Base-by-base conservation (phyloP, 2,797 vertebrate genomes). In the Sardinella longiceps region DNA sequence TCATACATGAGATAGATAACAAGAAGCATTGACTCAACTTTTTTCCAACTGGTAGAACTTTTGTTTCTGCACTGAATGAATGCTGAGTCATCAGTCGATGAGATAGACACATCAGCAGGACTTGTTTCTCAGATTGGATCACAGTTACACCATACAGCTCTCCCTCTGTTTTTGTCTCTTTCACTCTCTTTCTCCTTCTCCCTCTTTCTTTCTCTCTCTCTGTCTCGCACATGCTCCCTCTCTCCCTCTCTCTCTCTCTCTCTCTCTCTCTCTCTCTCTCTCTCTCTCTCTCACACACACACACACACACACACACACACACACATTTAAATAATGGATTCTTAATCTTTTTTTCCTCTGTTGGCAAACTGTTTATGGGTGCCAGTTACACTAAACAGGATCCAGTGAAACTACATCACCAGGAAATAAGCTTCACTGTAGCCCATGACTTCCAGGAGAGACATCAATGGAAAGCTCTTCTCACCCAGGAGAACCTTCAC, bases 321-420 rank as follows among this genome's bases (percentile, higher is more conserved):
- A 60, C 9, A 25, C 7, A 25, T 14, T 30, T 30, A 66, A 11
- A 30, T 60, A n/a, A 60, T 60, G 58, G 58, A 28, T 60, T 60
- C 58, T n/a, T 11, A 60, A 25, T 60, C 58, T 60, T 60, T 60
- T 60, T 11, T 60, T 6, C 5, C 51, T 58, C 53, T n/a, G 53
- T 58, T 58, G 53, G 53, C 15, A 23, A 60, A 9, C 56, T 60
- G 56, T 60, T 60, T 25, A 9, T 60, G 56, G 56, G 58, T 60
- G 58, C 58, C 58, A 25, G 58, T 28, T 60, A 60, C 58, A 60
- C 58, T 60, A 28, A 60, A 60, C 25, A 60, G n/a, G 58, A 60
- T 60, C 23, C 20, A 25, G 58, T 60, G 58, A 60, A 60, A 60
- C 58, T 60, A 25, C 58, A 66, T 66, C 25, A 66, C 60, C 28